Evolutionary conservation across 2,888 invertebrate genomes (phyloP), one percentile per base, ranked within the genome.

Genomic region (Syrista parreyssii): DNA sequence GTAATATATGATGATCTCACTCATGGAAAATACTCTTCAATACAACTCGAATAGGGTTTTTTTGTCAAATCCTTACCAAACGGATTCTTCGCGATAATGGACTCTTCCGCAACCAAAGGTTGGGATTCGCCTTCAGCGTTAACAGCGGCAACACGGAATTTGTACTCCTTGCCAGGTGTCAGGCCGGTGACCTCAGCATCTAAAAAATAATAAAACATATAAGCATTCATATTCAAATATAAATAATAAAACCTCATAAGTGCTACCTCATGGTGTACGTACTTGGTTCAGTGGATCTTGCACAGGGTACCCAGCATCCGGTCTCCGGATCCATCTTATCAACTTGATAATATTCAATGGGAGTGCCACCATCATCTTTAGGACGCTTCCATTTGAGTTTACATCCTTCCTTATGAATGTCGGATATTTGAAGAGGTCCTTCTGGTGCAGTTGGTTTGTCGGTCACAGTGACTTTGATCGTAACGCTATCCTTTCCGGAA

Each of bases 41-140:
- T 9, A 9, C 23, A 55, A 55, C 2, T 55, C 9, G 23, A 23
- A 23, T 55, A 55, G 6, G 4, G 15, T 55, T 55, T 55, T 55
- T 55, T 55, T 55, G 0, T 23, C 55, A 23, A 1, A 55, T 40
- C 85, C 92, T 90, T 91, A 94, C 95, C 98, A 92, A 96, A 99
- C 82, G 99, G 98, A 96, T 99, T 99, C 93, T 99, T 99, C 78
- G 99, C 99, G 84, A 98, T 92, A 82, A 98, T 97, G 73, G 96
- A 94, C 87, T 96, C 94, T 78, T 96, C 96, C 0, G 97, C 96
- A 78, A 95, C 95, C 71, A 99, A 93, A n/a, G 98, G 98, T 86
- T 97, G 97, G 0, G 98, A 98, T 92, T 98, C 98, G 33, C 99
- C 99, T 92, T 99, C 98, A 1, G 97, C 94, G 92, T 99, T 99